Evolutionary conservation across 2,888 invertebrate genomes (phyloP), one percentile per base, ranked within the genome.

Genomic region (Acrobasis consociella): DNA sequence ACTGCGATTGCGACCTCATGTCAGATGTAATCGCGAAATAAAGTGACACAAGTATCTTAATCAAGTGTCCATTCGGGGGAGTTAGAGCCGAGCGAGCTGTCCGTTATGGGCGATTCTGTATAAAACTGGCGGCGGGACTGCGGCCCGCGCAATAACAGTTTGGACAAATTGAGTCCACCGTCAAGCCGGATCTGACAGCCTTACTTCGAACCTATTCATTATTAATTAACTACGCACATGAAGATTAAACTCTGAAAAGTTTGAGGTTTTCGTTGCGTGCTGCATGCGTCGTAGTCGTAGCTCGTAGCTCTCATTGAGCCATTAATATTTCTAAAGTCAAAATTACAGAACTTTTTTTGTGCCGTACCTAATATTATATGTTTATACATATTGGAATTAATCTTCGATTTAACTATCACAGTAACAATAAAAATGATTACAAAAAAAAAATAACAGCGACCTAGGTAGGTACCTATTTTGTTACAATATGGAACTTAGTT

Each of bases 11-110:
- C 77, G 78, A 81, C 82, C 82, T 81, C 81, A 82, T 80, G 83
- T 85, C 84, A 84, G 83, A 84, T 86, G 85, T 89, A 87, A 90
- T 90, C 87, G 85, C 83, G 77, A 82, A 86, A 89, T 90, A 88
- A 91, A 89, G 86, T 86, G 87, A 85, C 85, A 87, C 85, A 81
- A 91, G 87, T 87, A 86, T 88, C 91, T 89, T 91, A 89, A 91
- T 91, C 89, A 90, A 89, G 88, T 85, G 86, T 86, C 87, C 86
- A 90, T 89, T 90, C 81, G 75, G 70, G 72, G 82, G 87, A 86
- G 84, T 86, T 85, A 87, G 81, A 81, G 81, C 75, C 77, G 79
- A 71, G 76, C 75, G 80, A 82, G 82, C 83, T 82, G 86, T 86
- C 85, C 73, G 85, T 87, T 85, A 89, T 86, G 86, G 86, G 73